Evolutionary conservation across 1,140 invertebrate genomes (phyloP).

Genomic region (Diabrotica virgifera): DNA sequence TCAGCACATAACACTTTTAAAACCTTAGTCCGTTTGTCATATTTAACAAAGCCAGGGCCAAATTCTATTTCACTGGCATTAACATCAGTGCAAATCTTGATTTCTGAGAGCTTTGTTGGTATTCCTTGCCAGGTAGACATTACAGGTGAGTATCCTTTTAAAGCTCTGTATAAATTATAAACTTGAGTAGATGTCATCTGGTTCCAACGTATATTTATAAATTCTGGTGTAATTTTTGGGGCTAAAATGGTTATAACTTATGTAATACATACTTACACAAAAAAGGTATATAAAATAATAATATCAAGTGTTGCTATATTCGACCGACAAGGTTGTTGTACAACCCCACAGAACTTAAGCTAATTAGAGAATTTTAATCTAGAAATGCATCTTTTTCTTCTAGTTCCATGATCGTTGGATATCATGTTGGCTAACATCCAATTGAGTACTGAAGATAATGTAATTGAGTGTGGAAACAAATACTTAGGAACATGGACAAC

Average conservation of each 20-base stretch:
- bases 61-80: conserved; percentile 8
- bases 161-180: conserved; percentile 64
- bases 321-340: too few relatives aligned
- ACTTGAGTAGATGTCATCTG: conserved; percentile 58
- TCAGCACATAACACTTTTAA: conserved; percentile 60
- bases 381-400: too few relatives aligned
- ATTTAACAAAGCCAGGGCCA: conserved; percentile 52
- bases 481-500: too few relatives aligned
- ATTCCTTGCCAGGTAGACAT: conserved; percentile 58
- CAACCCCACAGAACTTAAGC: too few relatives aligned
- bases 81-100: conserved; percentile 47
- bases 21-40: conserved; percentile 51
- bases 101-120: conserved; percentile 59
- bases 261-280: too few relatives aligned
- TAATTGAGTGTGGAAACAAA: too few relatives aligned
- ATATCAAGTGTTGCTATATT: too few relatives aligned
- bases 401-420: too few relatives aligned
- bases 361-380: too few relatives aligned
- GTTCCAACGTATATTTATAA: conserved; percentile 63
- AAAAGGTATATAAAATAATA: too few relatives aligned
- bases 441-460: too few relatives aligned
- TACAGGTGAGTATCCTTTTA: conserved; percentile 62
- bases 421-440: too few relatives aligned
- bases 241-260: conserved; percentile 52
- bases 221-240: conserved; percentile 61